Base-by-base conservation (phyloP, 2,797 vertebrate species). In the Liparis tanakae region DNA sequence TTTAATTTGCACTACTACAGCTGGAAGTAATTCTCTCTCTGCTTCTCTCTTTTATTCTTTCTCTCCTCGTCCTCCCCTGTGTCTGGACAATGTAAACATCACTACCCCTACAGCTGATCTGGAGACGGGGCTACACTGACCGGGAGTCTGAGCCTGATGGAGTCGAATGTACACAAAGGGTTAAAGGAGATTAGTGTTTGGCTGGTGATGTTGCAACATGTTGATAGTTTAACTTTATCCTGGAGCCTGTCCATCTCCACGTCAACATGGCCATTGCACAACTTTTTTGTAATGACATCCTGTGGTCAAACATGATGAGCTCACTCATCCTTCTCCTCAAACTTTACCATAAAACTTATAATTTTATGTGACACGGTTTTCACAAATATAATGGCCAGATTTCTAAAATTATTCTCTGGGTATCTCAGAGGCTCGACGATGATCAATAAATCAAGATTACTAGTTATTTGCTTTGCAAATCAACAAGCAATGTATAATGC, bases 1-100 rank as follows among this genome's bases (percentile, higher is more conserved):
- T 65, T 70, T 54, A 25, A 53, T 60, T 58, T 83, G 44, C 58
- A 84, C 70, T 22, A 18, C 59, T 71, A 44, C 87, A 88, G 84
- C 86, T 91, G 82, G 51, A 80, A 87, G 69, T 85, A 68, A 81
- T 85, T 86, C 66, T 65, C 58, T 20, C 65, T 74, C 18, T 14
- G 3, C 70, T 43, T 70, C 25, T 50, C 18, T 76, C 41, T 50
- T 17, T 64, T 64, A 51, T 54, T 22, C 56, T 34, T 54, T 83
- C 61, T 57, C 54, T 60, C 60, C 64, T 67, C 58, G 30, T 85
- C 80, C 83, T 82, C 76, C 76, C 76, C 22, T 72, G 70, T 74
- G 79, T 82, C 85, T 82, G 76, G 73, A 86, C 72, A 91, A 84
- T 87, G 89, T 92, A 88, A 92, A 90, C 83, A 87, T 66, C 65